A percentile compares a stretch with the other conserved stretches of the same genome.
Evolutionary conservation across 2,113 vertebrate species (phyloP).

Genomic region (Calidris pugnax): DNA sequence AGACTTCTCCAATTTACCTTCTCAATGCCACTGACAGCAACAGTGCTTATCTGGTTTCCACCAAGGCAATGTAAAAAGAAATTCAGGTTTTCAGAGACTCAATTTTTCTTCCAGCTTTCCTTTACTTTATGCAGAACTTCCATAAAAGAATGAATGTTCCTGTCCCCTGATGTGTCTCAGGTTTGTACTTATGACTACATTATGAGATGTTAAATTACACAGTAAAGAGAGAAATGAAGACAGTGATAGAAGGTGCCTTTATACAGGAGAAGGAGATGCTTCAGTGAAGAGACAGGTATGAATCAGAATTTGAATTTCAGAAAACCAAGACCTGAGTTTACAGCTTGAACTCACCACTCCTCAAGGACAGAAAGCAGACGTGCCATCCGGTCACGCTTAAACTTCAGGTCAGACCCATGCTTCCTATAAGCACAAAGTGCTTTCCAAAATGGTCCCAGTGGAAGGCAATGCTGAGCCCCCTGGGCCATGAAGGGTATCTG

Average conservation of each 20-base stretch:
- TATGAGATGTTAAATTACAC: not conserved
- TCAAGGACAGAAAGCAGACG: not conserved
- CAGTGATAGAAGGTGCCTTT: not conserved
- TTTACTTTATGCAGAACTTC: not conserved
- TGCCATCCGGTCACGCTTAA: accelerated
- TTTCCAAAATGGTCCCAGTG: not conserved
- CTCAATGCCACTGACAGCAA: not conserved
- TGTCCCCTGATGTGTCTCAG: not conserved
- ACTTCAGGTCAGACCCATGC: not conserved
- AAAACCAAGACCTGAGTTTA: not conserved
- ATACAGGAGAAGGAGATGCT: not conserved
- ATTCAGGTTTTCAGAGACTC: not conserved
- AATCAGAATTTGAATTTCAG: not conserved
- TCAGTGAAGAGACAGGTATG: not conserved
- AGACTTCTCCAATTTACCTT: not conserved
- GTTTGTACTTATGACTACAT: not conserved
- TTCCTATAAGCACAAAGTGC: not conserved
- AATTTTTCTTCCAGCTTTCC: not conserved
- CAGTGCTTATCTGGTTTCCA: not conserved
- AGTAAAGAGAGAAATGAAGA: not conserved
- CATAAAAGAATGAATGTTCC: not conserved
- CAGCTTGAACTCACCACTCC: not conserved
- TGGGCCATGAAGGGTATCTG: not conserved
- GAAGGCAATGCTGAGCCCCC: not conserved
- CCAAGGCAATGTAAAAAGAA: not conserved